These are phyloP conservation scores for Drosophila nikananu DNA, from an alignment of 1,140 invertebrate genomes.

Conservation along the genomic window DNA sequence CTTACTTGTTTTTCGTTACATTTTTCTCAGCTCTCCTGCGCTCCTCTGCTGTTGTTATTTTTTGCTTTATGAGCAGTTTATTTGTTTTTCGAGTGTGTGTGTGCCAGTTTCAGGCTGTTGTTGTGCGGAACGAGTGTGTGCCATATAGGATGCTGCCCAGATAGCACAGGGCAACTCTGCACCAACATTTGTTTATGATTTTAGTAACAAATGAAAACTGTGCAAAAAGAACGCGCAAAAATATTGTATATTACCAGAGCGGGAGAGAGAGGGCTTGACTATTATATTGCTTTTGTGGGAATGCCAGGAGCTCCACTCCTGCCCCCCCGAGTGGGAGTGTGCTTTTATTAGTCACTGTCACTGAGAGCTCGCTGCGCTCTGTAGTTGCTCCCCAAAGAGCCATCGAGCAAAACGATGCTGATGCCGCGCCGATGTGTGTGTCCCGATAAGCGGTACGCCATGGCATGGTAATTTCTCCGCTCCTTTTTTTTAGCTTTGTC, in stretches of 20 bases:
- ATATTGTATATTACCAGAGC: conserved; percentile 72
- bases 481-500: conserved; percentile 13
- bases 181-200: conserved; percentile 64
- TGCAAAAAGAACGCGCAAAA: conserved; percentile 70
- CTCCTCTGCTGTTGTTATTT: conserved; percentile 53
- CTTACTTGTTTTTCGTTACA: conserved; percentile 34
- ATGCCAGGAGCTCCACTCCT: conserved; percentile 1
- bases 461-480: conserved; percentile 50
- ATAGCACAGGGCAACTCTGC: conserved; percentile 48
- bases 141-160: conserved; percentile 49
- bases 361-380: conserved; percentile 33
- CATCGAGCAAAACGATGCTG: conserved; percentile 73
- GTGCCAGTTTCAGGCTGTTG: conserved; percentile 26
- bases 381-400: conserved; percentile 80
- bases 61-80: conserved; percentile 82
- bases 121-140: conserved; percentile 25
- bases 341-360: conserved; percentile 80
- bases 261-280: conserved; percentile 54
- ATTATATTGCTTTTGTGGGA: conserved; percentile 78
- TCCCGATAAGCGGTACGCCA: conserved; percentile 61
- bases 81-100: conserved; percentile 45
- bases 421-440: conserved; percentile 56
- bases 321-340: conserved; percentile 21
- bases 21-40: background rate
- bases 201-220: conserved; percentile 81